Evolutionary conservation across 1,140 invertebrate genomes (phyloP), one percentile per base, ranked within the genome.

Genomic region (Aphis gossypii): DNA sequence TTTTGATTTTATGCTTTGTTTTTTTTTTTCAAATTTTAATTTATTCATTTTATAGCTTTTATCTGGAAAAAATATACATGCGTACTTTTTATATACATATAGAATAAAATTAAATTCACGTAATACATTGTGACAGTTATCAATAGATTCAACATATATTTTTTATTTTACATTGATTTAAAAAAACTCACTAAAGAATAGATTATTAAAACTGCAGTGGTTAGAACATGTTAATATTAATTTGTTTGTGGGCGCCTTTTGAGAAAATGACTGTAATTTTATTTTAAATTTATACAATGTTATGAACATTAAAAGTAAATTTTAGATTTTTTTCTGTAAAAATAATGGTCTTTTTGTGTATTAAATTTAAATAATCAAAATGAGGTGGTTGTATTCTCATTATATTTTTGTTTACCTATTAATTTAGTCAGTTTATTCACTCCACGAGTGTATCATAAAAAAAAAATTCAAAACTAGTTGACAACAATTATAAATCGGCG

Each of bases 11-110:
- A 92, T 51, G 46, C 68, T 92, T 84, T 54, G 91, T 84, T 93
- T 93, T 82, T 38, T 89, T 89, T 89, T 90, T 92, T 14, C 82
- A 93, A 93, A 93, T 93, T 93, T 93, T 93, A 54, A 93, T 56
- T 84, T 51, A 60, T 90, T 90, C 30, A 14, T 88, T 60, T 60
- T 90, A 90, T 90, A 60, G 48, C 87, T 89, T 90, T 90, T 90
- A 90, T 90, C 46, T 23, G 20, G 18, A 88, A 87, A 54, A 38
- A 54, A 89, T 88, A 88, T 51, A 38, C 30, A 68, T 90, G 23
- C 41, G 54, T 90, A 90, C 20, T 60, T 89, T 48, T 35, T 48
- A 87, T 48, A 46, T 46, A 30, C 48, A 84, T 41, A 9, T 46
- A 87, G 11, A 87, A 46, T 30, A 48, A 88, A 88, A 88, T 88